These are phyloP conservation scores for Alsophila aescularia DNA, from an alignment of 2,888 invertebrate species.

Conservation along the genomic window DNA sequence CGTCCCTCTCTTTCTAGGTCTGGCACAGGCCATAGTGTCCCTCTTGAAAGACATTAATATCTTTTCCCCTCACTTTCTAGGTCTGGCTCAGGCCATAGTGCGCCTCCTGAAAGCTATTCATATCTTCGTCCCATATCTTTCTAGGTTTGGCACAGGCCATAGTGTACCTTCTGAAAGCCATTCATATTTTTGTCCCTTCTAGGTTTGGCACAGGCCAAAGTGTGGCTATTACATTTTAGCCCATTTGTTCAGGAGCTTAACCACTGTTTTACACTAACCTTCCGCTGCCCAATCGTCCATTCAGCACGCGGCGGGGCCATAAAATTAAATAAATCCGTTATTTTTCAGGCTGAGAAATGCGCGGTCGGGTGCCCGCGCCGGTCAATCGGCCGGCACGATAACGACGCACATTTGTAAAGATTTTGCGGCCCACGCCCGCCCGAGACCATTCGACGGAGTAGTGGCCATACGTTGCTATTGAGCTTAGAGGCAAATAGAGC, in stretches of 20 bases:
- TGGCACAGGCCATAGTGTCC: no score
- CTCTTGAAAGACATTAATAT: no score
- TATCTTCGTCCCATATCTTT: no score
- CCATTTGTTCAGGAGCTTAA: not conserved
- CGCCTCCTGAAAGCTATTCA: no score
- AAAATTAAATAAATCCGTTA: slow-evolving; percentile 84
- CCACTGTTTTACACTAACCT: slow-evolving; percentile 16
- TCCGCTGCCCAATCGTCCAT: slow-evolving; percentile 72
- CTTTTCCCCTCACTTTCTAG: no score
- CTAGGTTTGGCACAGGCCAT: no score
- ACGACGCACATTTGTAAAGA: slow-evolving; percentile 83
- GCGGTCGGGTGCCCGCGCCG: slow-evolving; percentile 55
- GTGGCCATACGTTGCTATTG: slow-evolving; percentile 65
- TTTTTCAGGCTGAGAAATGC: slow-evolving; percentile 82
- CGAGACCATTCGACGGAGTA: slow-evolving; percentile 62
- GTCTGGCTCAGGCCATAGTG: no score
- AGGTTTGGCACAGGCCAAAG: not conserved
- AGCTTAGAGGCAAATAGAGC: slow-evolving; percentile 42
- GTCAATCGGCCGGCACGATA: slow-evolving; percentile 81
- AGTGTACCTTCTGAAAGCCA: no score
- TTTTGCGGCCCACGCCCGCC: slow-evolving; percentile 70
- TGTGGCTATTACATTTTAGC: not conserved
- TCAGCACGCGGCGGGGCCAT: slow-evolving; percentile 81
- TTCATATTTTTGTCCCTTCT: no score
- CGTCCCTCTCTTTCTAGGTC: no score